Evolutionary conservation across 1,140 invertebrate genomes (phyloP), one percentile per base, ranked within the genome.

Genomic region (Ceratitis capitata): DNA sequence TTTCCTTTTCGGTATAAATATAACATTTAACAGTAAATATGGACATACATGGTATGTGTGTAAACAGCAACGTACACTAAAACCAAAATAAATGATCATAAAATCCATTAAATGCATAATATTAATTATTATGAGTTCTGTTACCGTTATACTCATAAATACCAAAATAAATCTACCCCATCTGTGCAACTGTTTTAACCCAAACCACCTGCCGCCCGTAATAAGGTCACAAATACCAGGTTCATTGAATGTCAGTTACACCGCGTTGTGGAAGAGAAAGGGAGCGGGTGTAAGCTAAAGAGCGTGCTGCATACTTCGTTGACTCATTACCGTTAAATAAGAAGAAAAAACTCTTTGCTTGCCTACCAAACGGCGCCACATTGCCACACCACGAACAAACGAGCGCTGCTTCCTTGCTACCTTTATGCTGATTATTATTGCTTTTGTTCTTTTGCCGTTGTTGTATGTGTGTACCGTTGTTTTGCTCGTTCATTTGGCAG

Each of bases 71-170:
- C 23, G 9, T 29, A 12, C 58, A 61, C 32, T n/a, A 45, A 42
- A 78, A 78, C 39, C 69, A 78, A 47, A 78, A 78, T 78, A 78
- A 45, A 78, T 78, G 69, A 47, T 19, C 39, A 45, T 42, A 45
- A 78, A 45, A 78, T 23, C 69, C 69, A 78, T 78, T 78, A 78
- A 42, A 78, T n/a, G 14, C 23, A n/a, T 78, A 78, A 78, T 45
- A 78, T 78, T 78, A 78, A 45, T 78, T 78, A 78, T 78, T 78
- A 78, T 42, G 69, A 45, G 39, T 45, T 35, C 69, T 26, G 39
- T 78, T 78, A 78, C 69, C 69, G 69, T 78, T 42, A 78, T 23
- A 45, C 69, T 45, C 69, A 45, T 78, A 78, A 78, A 45, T 42
- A 42, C 39, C 35, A 19, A 7, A 39, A 78, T 78, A 78, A 78